A percentile compares a stretch with the other conserved stretches of the same genome.
These are phyloP conservation scores for Copidosoma aretas DNA, from an alignment of 2,888 invertebrate genomes.

Conservation along the genomic window DNA sequence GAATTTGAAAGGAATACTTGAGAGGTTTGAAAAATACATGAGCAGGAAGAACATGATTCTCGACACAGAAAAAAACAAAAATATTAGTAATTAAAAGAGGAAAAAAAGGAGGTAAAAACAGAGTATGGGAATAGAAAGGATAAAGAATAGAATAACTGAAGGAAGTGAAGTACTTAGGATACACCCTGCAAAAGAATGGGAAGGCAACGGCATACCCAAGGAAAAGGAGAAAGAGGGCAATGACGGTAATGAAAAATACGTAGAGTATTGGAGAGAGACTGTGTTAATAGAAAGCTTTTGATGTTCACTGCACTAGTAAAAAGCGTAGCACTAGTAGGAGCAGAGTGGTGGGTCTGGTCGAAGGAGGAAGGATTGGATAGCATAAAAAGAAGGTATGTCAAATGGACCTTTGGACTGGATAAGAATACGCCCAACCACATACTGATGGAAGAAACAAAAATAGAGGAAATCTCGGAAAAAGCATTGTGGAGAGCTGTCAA, in stretches of 20 bases:
- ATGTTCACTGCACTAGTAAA: constrained; percentile 18
- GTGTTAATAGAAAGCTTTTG: constrained; percentile 15
- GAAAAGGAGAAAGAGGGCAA: constrained; percentile 28
- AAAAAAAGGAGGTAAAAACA: constrained; percentile 3
- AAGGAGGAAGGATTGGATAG: constrained; percentile 25
- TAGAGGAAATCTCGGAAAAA: neutral
- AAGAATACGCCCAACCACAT: constrained; percentile 24
- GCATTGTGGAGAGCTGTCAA: neutral
- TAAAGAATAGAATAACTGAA: constrained; percentile 24
- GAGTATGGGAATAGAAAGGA: constrained; percentile 22
- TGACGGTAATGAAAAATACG: constrained; percentile 13
- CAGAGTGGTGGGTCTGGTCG: constrained; percentile 30
- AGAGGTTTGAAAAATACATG: neutral
- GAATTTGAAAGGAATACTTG: neutral
- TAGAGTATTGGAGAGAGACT: constrained; percentile 32
- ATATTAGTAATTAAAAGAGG: neutral
- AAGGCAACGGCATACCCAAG: constrained; percentile 17
- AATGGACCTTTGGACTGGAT: constrained; percentile 25
- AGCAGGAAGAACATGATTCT: neutral
- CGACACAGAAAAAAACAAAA: neutral
- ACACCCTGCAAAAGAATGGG: constrained; percentile 11
- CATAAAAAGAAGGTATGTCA: constrained; percentile 12
- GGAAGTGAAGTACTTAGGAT: constrained; percentile 25
- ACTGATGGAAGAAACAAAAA: constrained; percentile 11
- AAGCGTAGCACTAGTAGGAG: constrained; percentile 18